Percentiles rank a stretch among this genome's conserved stretches.
These are phyloP conservation scores for Cynodonichthys magdalenae DNA, from an alignment of 2,797 vertebrate genomes.

Conservation along the genomic window DNA sequence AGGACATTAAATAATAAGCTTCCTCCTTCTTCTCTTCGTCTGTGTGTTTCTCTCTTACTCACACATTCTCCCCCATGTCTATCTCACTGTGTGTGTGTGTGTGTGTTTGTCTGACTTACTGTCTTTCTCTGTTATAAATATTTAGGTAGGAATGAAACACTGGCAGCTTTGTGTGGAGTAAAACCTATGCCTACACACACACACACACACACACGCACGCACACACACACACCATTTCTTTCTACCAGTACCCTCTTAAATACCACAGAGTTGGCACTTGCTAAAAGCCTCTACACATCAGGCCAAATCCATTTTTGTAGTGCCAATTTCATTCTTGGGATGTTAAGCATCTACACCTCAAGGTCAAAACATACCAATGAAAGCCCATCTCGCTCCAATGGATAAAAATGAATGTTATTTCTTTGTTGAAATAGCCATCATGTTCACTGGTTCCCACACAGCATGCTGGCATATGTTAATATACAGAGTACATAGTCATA, in stretches of 20 bases:
- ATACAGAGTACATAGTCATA: constrained; percentile 35
- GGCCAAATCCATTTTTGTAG: constrained; percentile 72
- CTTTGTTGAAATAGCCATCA: constrained; percentile 56
- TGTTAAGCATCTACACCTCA: constrained; percentile 70
- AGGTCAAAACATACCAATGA: constrained; percentile 69
- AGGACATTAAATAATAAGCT: constrained; percentile 76
- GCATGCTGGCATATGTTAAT: constrained; percentile 40
- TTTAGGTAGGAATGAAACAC: constrained; percentile 65
- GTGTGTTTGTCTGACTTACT: constrained; percentile 53
- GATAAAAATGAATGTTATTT: constrained; percentile 56
- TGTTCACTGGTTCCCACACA: constrained; percentile 50
- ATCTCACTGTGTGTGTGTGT: constrained; percentile 15
- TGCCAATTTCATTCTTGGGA: constrained; percentile 73
- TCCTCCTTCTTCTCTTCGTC: constrained; percentile 43
- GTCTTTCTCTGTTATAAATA: constrained; percentile 65
- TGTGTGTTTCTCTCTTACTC: constrained; percentile 23
- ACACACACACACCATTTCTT: constrained; percentile 23
- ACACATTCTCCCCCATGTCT: constrained; percentile 26
- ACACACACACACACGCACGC: constrained; percentile 16
- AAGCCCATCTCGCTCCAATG: constrained; percentile 49
- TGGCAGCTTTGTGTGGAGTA: constrained; percentile 44
- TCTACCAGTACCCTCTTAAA: constrained; percentile 68
- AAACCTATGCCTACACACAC: constrained; percentile 27
- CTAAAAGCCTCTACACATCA: constrained; percentile 67
- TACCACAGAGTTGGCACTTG: constrained; percentile 70